Conservation (phyloP, 2,113 vertebrate genomes). For the Hyperoodon ampullatus region DNA sequence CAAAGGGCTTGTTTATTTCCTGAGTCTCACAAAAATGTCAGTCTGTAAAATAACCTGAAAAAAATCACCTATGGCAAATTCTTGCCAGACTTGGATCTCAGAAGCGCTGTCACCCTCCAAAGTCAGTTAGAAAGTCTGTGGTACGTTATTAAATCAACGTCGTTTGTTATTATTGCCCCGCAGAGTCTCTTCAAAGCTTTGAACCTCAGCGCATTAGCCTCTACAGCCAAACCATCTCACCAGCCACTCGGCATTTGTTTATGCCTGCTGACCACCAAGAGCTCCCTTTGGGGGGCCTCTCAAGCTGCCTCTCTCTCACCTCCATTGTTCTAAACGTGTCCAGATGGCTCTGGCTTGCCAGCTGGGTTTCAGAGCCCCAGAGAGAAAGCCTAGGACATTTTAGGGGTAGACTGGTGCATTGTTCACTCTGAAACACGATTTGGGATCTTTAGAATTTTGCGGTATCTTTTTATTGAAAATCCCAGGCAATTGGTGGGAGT, state of each 20-base stretch:
- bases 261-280: neutral
- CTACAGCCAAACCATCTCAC: constrained; percentile 60
- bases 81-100: constrained; percentile 67
- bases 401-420: neutral
- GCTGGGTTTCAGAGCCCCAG: neutral
- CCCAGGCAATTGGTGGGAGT: neutral
- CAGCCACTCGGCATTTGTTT: constrained; percentile 70
- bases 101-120: constrained; percentile 29
- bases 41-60: constrained; percentile 67
- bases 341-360: constrained; percentile 26
- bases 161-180: constrained; percentile 47
- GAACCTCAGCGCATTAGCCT: neutral
- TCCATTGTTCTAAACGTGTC: constrained; percentile 25
- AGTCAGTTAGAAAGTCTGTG: constrained; percentile 61
- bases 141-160: constrained; percentile 62
- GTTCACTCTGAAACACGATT: neutral
- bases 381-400: neutral
- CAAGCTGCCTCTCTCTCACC: constrained; percentile 38
- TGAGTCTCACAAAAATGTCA: constrained; percentile 65
- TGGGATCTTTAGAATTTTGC: neutral
- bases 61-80: constrained; percentile 75
- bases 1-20: constrained; percentile 71
- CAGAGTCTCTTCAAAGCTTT: constrained; percentile 65
- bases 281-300: neutral
- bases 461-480: neutral